Base-by-base conservation (phyloP, 2,797 vertebrate genomes). In the Crax fasciolata region DNA sequence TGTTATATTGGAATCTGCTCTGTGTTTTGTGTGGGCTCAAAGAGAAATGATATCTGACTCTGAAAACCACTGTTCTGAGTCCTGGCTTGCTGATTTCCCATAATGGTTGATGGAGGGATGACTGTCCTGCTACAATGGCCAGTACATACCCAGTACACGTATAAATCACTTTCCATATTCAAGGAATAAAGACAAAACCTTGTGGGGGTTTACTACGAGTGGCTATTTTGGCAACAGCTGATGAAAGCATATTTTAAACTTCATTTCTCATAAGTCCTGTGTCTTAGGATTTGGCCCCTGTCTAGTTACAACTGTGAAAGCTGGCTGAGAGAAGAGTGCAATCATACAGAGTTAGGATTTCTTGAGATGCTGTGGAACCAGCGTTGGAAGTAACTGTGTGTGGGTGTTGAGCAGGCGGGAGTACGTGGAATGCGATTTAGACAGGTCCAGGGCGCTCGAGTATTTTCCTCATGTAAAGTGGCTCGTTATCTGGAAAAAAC, bases 401-500 rank as follows among this genome's bases (percentile, higher is more conserved):
- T 93, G 93, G 84, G 95, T 41, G 83, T 93, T 90, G 89, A 96
- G 91, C 89, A 96, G 93, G 44, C 19, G 11, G 93, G 92, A 95
- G 61, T 62, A 76, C 2, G 4, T 89, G 96, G 92, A 97, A 97
- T 91, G 90, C 65, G 81, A 57, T 76, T 83, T 52, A 94, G 87
- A 75, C 90, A 91, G 85, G 71, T 96, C 97, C 95, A 96, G 93
- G 67, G 84, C 35, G 28, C 74, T 48, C 6, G 90, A 92, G 90
- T 21, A 16, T 94, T 97, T 85, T 80, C 76, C 77, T 95, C 87
- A 73, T 86, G 92, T 92, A 87, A 96, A 97, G 72, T 61, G 68
- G 86, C 80, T 92, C 85, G 74, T 95, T 97, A 84, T 93, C 89
- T 92, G 95, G 96, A 96, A 90, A 94, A 96, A 92, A 44, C 87